These are phyloP conservation scores for Ranitomeya imitator DNA, from an alignment of 2,113 vertebrate species.

Conservation along the genomic window DNA sequence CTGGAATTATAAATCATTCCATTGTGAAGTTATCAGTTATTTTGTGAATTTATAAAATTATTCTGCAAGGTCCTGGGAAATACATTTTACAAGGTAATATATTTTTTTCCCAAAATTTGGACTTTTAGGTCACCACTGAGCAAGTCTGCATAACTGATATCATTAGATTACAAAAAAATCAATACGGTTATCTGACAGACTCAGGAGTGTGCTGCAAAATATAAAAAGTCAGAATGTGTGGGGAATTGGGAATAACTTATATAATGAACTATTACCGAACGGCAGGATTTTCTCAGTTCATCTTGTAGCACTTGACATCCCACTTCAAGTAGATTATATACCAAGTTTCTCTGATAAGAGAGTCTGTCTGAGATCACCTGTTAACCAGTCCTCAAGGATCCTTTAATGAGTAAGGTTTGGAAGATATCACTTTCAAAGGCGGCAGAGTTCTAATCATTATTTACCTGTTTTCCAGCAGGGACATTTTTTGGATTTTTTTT, in stretches of 20 bases:
- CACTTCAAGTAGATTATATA: conserved; percentile 36
- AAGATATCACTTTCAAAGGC: neutral
- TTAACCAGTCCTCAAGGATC: conserved; percentile 17
- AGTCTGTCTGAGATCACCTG: neutral
- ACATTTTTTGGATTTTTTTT: neutral
- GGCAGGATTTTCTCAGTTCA: conserved; percentile 19
- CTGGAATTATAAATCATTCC: conserved; percentile 1
- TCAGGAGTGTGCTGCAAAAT: neutral
- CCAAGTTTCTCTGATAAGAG: conserved; percentile 1
- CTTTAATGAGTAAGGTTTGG: neutral
- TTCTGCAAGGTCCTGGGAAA: neutral
- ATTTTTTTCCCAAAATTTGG: neutral
- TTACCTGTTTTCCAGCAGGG: conserved; percentile 15
- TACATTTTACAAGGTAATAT: conserved; percentile 11
- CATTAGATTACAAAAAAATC: conserved; percentile 7
- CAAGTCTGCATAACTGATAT: conserved; percentile 12
- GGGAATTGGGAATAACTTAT: conserved; percentile 17
- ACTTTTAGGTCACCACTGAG: neutral
- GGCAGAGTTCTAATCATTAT: neutral
- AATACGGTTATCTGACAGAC: neutral
- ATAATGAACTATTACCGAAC: conserved; percentile 6
- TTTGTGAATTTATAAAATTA: neutral
- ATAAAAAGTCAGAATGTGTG: neutral
- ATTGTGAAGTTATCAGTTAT: too few relatives aligned
- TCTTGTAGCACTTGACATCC: conserved; percentile 7